A percentile compares a stretch with the other conserved stretches of the same genome.
These are phyloP conservation scores for Agrypnia vestita DNA, from an alignment of 1,140 invertebrate species.

Conservation along the genomic window DNA sequence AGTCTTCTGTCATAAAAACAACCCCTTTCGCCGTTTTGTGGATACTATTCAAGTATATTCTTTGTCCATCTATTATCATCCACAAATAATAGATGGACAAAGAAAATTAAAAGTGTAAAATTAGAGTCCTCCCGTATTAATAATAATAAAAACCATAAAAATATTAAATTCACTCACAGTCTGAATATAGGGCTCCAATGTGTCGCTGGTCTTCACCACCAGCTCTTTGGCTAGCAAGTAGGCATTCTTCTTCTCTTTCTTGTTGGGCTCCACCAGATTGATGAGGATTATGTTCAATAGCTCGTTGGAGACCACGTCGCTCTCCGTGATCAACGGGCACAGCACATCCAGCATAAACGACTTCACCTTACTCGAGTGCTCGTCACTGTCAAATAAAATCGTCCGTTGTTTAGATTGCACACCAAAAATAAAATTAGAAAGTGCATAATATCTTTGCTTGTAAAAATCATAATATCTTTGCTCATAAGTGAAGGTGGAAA, in stretches of 20 bases:
- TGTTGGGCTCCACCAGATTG: conserved; percentile 97
- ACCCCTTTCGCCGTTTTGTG: too few relatives aligned
- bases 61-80: too few relatives aligned
- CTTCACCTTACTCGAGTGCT: conserved; percentile 96
- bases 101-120: conserved; percentile 4
- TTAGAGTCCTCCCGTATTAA: not conserved
- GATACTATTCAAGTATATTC: too few relatives aligned
- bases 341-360: conserved; percentile 97
- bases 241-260: conserved; percentile 91
- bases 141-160: too few relatives aligned
- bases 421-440: not conserved
- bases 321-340: conserved; percentile 94
- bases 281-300: conserved; percentile 94
- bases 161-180: conserved; percentile 75
- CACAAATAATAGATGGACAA: too few relatives aligned
- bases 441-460: too few relatives aligned
- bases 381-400: conserved; percentile 79
- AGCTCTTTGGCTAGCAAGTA: conserved; percentile 94
- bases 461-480: too few relatives aligned
- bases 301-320: conserved; percentile 95
- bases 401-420: not conserved
- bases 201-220: conserved; percentile 91
- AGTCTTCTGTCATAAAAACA: too few relatives aligned
- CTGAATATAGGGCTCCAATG: conserved; percentile 95
- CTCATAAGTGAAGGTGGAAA: too few relatives aligned